These are phyloP conservation scores for Terrapene triunguis DNA, from an alignment of 2,113 vertebrate genomes.

Conservation along the genomic window DNA sequence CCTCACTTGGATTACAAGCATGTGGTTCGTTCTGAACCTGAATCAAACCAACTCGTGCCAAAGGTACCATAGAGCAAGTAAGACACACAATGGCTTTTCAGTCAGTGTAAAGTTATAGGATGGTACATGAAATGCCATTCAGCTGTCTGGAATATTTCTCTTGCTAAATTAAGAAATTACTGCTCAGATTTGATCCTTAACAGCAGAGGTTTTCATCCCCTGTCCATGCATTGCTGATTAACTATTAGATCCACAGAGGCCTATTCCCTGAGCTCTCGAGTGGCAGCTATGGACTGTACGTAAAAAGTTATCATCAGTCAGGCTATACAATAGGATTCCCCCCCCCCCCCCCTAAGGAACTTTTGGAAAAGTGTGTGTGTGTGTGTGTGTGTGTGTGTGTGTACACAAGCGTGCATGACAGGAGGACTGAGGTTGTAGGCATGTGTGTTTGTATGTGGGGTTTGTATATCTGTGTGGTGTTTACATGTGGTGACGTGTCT, in stretches of 20 bases:
- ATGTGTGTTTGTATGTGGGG: too few species aligned
- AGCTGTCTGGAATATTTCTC: not conserved
- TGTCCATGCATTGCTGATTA: too few species aligned
- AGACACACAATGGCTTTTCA: not conserved
- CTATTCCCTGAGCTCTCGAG: not conserved
- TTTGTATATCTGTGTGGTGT: too few species aligned
- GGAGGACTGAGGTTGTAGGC: too few species aligned
- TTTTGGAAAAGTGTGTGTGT: not conserved
- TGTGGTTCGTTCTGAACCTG: not conserved
- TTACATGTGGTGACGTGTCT: too few species aligned
- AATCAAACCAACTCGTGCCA: not conserved
- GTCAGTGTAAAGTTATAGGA: not conserved
- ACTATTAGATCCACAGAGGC: not conserved
- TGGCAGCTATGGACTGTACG: not conserved
- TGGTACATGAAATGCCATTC: not conserved
- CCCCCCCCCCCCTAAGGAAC: not conserved
- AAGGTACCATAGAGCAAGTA: not conserved
- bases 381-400: rapidly evolving
- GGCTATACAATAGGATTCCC: not conserved
- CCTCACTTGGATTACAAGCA: not conserved
- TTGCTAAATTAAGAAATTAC: not conserved
- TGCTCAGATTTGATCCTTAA: not conserved
- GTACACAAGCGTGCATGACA: too few species aligned
- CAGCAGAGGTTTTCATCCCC: not conserved
- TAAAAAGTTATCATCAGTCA: not conserved